These are phyloP conservation scores for Noctuana brunneofusca DNA, from an alignment of 2,888 invertebrate species.

Conservation along the genomic window DNA sequence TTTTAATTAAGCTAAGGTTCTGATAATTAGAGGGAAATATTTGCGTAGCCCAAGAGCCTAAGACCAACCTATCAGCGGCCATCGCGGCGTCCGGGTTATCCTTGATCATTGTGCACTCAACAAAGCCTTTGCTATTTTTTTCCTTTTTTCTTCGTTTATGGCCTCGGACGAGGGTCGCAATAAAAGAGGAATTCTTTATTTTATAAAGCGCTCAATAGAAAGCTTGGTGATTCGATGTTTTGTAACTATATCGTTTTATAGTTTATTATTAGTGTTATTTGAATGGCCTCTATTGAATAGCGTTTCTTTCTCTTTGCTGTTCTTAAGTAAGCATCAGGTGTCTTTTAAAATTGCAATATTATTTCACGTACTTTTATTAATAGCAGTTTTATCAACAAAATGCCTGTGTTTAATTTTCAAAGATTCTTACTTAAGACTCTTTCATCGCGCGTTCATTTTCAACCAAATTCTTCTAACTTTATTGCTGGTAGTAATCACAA, in stretches of 20 bases:
- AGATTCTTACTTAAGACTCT: background rate
- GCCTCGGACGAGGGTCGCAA: constrained; percentile 46
- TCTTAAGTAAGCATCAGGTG: constrained; percentile 23
- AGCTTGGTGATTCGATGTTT: constrained; percentile 18
- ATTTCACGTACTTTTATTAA: background rate
- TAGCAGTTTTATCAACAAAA: background rate
- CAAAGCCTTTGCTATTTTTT: constrained; percentile 51
- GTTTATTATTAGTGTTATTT: constrained; percentile 25
- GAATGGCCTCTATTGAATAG: constrained; percentile 15
- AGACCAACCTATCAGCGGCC: constrained; percentile 66
- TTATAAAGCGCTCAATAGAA: constrained; percentile 30
- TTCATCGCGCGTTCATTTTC: too few relatives aligned
- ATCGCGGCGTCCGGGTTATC: constrained; percentile 62
- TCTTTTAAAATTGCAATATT: constrained; percentile 2
- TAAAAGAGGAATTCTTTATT: constrained; percentile 45
- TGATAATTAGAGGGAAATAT: constrained; percentile 69
- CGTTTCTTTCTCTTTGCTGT: constrained; percentile 8
- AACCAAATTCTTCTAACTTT: background rate
- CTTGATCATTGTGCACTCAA: constrained; percentile 55
- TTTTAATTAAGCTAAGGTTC: background rate
- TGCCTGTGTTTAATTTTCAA: background rate
- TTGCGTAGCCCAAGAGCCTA: constrained; percentile 52
- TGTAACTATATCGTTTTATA: constrained; percentile 31
- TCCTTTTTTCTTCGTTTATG: constrained; percentile 40
- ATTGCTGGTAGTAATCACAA: background rate